Evolutionary conservation across 53 echinoderm and acorn worm species (phyloP), one percentile per base, ranked within the genome.

Genomic region (Holothuria scabra): DNA sequence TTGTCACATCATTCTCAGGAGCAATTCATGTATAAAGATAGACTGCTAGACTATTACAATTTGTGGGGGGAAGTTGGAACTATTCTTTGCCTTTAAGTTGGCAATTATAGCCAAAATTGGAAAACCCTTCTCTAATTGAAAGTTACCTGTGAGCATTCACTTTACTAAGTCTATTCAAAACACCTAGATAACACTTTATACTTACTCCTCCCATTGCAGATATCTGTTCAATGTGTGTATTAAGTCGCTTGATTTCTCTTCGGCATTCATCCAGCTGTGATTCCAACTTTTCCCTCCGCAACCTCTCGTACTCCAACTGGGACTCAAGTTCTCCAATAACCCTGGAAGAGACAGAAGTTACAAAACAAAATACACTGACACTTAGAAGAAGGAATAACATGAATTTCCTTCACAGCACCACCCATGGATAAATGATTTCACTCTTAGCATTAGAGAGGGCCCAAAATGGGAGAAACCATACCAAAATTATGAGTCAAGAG

Each of bases 281-380:
- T 79, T 99, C 99, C 5, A 99, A 85, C 64, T 99, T 99, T 88
- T 99, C 99, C 41, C 99, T 87, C 52, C 94, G 84, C 86, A 99
- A 85, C 52, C 99, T 84, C 89, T 99, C 99, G 59, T 99, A 99
- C 69, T 99, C 99, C 25, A 99, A 75, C 91, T 99, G 99, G 0
- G 99, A 92, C 65, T 99, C 99, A 38, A 94, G 75, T 69, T 99
- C 99, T 48, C 90, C 82, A 56, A 95, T 87, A 31, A 89, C 82
- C 67, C 99, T 99, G 63, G 62, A 41, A 5, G 38, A 46, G 82
- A 38, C n/a, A n/a, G 78, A 56, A 25, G 46, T 44, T 52, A 18
- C 52, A 18, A 52, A 52, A 52, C 52, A 52, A 4, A 52, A 52
- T 16, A 52, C 52, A 52, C 1, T 52, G 52, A 16, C 52, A 52